Evolutionary conservation across 2,113 vertebrate genomes (phyloP).

Genomic region (Tautogolabrus adspersus): DNA sequence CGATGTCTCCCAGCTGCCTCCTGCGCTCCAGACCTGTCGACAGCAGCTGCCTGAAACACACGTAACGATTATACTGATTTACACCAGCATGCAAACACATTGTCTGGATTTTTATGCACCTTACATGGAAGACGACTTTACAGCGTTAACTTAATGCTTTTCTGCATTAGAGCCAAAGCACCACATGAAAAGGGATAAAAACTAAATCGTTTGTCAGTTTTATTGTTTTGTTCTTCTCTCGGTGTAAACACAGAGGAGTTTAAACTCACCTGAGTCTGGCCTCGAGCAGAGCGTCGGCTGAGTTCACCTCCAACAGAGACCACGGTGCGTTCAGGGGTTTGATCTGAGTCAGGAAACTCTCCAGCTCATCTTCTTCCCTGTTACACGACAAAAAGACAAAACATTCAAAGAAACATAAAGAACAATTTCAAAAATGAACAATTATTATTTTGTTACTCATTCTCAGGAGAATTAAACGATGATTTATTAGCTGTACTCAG

Average conservation of each 20-base stretch:
- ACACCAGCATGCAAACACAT: too few relatives aligned
- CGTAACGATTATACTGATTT: not conserved
- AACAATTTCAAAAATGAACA: not conserved
- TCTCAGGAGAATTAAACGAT: not conserved
- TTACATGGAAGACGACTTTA: too few relatives aligned
- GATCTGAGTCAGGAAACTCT: constrained; percentile 53
- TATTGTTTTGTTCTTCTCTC: too few relatives aligned
- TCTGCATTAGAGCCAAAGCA: too few relatives aligned
- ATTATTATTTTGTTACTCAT: not conserved
- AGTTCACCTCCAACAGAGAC: constrained; percentile 49
- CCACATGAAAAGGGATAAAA: too few relatives aligned
- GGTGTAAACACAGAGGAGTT: not conserved
- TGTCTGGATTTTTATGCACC: too few relatives aligned
- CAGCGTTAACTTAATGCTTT: too few relatives aligned
- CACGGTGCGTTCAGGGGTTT: constrained; percentile 52
- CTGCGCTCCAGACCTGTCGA: constrained; percentile 70
- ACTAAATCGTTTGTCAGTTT: too few relatives aligned
- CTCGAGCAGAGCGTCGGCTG: constrained; percentile 56
- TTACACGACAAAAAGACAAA: constrained; percentile 4
- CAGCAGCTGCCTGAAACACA: constrained; percentile 61
- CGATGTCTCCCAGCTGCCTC: constrained; percentile 84
- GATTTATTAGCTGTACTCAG: not conserved
- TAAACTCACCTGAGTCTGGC: constrained; percentile 60
- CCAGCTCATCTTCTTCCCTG: constrained; percentile 69
- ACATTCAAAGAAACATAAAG: not conserved